phyloP scores from a whole-genome alignment of 2,888 invertebrate species.

The Stomorhina lunata region DNA sequence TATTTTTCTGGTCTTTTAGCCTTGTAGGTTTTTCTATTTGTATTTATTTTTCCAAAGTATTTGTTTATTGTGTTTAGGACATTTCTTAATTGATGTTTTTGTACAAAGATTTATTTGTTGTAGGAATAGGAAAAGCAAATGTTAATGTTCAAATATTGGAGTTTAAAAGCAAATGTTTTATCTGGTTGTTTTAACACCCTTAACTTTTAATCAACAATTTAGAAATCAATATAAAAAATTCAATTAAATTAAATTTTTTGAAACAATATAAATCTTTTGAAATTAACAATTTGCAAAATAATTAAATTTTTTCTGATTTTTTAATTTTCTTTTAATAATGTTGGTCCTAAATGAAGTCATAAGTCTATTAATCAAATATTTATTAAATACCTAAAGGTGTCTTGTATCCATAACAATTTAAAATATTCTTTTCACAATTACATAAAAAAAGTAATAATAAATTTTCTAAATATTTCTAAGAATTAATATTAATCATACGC shows the following conservation, averaged over 20 bases:
- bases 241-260: background rate
- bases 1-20: constrained; percentile 38
- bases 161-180: too few relatives aligned
- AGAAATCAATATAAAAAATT: too few relatives aligned
- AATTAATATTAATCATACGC: background rate
- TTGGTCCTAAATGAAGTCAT: background rate
- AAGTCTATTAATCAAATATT: background rate
- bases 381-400: background rate
- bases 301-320: background rate
- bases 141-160: constrained; percentile 45
- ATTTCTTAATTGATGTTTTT: constrained; percentile 66
- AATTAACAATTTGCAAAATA: constrained; percentile 2
- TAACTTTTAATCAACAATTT: too few relatives aligned
- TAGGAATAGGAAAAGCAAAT: constrained; percentile 2
- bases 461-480: background rate
- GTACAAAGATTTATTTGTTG: constrained; percentile 55
- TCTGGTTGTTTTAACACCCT: too few relatives aligned
- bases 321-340: background rate
- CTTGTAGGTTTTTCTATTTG: background rate
- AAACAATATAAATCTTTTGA: background rate
- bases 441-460: background rate
- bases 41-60: constrained; percentile 5
- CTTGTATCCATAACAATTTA: background rate
- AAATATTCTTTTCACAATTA: background rate
- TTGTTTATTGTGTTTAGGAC: constrained; percentile 63